Conservation (phyloP, 53 echinoderm and acorn worm species). For the Holothuria leucospilota region DNA sequence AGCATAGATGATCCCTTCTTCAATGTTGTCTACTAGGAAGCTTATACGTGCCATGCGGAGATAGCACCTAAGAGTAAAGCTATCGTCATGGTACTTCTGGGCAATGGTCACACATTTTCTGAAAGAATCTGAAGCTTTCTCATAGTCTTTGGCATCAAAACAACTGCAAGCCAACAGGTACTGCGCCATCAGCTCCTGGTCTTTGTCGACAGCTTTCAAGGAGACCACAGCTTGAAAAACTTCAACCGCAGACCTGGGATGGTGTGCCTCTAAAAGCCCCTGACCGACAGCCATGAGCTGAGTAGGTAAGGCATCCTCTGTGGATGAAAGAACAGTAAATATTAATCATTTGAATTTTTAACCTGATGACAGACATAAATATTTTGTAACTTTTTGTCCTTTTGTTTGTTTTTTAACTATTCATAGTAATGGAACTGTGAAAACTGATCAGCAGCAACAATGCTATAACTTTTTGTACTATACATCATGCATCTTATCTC, state of each 20-base stretch:
- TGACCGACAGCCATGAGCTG: conserved; percentile 79
- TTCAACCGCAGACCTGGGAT: conserved; percentile 74
- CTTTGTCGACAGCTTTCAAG: conserved; percentile 56
- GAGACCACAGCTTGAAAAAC: conserved; percentile 82
- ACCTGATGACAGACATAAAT: not conserved
- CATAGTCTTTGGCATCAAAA: conserved; percentile 53
- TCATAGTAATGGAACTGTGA: too few relatives aligned
- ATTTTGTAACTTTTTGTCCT: too few relatives aligned
- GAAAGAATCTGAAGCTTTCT: conserved; percentile 77
- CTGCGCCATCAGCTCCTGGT: conserved; percentile 62
- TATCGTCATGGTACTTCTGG: conserved; percentile 61
- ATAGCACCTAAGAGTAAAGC: conserved; percentile 77
- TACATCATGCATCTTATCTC: not conserved
- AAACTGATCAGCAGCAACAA: too few relatives aligned
- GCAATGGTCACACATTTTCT: conserved; percentile 73
- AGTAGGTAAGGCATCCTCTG: conserved; percentile 18
- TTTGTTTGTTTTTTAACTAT: too few relatives aligned
- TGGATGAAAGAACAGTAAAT: not conserved
- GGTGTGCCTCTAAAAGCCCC: conserved; percentile 62
- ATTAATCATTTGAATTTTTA: not conserved
- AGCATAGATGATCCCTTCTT: conserved; percentile 77
- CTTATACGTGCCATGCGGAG: conserved; percentile 77
- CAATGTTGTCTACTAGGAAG: conserved; percentile 61
- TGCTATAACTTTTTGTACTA: too few relatives aligned
- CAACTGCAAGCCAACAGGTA: conserved; percentile 71